These are phyloP conservation scores for Anguilla pacifica DNA, from an alignment of 2,797 vertebrate genomes.

Conservation along the genomic window DNA sequence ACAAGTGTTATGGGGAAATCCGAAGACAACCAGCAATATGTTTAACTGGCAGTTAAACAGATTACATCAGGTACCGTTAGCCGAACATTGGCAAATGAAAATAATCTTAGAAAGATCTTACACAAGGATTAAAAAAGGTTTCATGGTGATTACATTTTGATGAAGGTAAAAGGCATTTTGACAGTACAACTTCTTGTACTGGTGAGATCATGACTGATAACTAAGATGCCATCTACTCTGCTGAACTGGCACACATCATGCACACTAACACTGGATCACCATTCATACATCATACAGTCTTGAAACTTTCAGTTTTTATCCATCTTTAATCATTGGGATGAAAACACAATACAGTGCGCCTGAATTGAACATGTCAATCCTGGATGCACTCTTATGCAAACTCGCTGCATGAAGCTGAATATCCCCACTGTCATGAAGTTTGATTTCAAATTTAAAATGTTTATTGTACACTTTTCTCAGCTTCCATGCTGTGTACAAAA, in stretches of 20 bases:
- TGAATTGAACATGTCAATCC: too few species aligned
- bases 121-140: not conserved
- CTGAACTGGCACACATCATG: not conserved
- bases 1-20: constrained; percentile 10
- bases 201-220: not conserved
- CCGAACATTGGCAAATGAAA: not conserved
- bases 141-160: not conserved
- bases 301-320: too few species aligned
- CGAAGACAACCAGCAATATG: not conserved
- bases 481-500: too few species aligned
- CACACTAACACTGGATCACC: too few species aligned
- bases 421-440: too few species aligned
- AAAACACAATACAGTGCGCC: too few species aligned
- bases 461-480: too few species aligned
- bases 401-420: too few species aligned
- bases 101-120: not conserved
- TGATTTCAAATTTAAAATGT: too few species aligned
- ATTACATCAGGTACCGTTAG: not conserved
- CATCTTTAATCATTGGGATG: too few species aligned
- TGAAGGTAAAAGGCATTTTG: not conserved
- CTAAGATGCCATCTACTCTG: not conserved
- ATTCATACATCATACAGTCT: too few species aligned
- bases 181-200: not conserved
- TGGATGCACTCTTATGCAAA: too few species aligned
- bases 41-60: not conserved